phyloP scores from a whole-genome alignment of 23 tunicate species.

The Styela plicata region DNA sequence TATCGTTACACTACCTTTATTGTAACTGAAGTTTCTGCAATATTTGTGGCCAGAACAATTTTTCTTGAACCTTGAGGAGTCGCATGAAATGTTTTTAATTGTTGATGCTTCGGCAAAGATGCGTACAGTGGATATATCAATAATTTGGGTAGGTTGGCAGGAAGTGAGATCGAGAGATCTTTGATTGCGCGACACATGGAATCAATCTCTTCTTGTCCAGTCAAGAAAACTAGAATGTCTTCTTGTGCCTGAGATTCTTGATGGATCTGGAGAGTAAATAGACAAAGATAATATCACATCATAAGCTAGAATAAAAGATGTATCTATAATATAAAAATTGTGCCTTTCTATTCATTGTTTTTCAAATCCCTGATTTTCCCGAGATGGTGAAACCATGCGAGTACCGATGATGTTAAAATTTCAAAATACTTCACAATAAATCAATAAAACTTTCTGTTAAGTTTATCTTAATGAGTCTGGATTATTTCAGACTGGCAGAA shows the following conservation, averaged over 20 bases:
- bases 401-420: too few relatives aligned
- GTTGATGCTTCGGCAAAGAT: conserved; percentile 68
- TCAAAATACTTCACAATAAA: too few relatives aligned
- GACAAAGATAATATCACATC: too few relatives aligned
- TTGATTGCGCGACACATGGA: conserved; percentile 61
- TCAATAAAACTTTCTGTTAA: too few relatives aligned
- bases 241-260: conserved; percentile 67
- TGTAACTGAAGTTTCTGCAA: conserved; percentile 95
- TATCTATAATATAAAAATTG: too few relatives aligned
- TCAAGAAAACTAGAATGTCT: conserved; percentile 81
- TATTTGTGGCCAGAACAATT: conserved; percentile 81
- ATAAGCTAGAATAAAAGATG: too few relatives aligned
- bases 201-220: conserved; percentile 97
- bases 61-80: conserved; percentile 58
- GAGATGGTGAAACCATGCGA: too few relatives aligned
- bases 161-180: conserved; percentile 46
- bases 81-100: conserved; percentile 61
- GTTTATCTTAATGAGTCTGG: too few relatives aligned
- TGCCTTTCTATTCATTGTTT: too few relatives aligned
- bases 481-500: too few relatives aligned
- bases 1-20: too few relatives aligned
- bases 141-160: conserved; percentile 53
- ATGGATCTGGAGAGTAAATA: conserved; percentile 42
- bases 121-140: conserved; percentile 76
- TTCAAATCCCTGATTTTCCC: too few relatives aligned